Conservation (phyloP, 2,113 vertebrate genomes). For the Oryzias curvinotus region DNA sequence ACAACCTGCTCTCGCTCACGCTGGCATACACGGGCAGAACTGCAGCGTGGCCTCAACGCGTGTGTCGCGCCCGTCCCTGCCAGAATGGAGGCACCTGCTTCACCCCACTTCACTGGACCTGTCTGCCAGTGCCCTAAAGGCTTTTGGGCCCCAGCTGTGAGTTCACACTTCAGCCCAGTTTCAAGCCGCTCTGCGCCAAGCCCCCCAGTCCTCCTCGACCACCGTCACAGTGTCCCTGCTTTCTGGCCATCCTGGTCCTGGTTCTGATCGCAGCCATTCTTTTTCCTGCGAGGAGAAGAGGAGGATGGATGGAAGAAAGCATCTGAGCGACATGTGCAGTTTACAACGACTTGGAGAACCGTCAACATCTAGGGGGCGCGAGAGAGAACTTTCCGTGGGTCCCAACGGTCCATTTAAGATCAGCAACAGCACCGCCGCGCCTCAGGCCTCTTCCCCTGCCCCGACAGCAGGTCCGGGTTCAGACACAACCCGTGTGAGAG, state of each 20-base stretch:
- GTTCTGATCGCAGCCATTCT: slow-evolving; percentile 75
- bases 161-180: slow-evolving; percentile 74
- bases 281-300: slow-evolving; percentile 70
- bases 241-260: slow-evolving; percentile 77
- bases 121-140: slow-evolving; percentile 87
- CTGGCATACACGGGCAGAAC: slow-evolving; percentile 85
- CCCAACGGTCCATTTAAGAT: slow-evolving; percentile 73
- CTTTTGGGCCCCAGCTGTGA: slow-evolving; percentile 87
- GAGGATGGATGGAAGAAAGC: slow-evolving; percentile 69
- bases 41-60: slow-evolving; percentile 82
- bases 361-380: slow-evolving; percentile 74
- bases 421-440: slow-evolving; percentile 73
- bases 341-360: slow-evolving; percentile 78
- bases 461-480: slow-evolving; percentile 49
- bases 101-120: slow-evolving; percentile 87
- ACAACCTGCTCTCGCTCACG: slow-evolving; percentile 87
- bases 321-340: slow-evolving; percentile 70
- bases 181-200: slow-evolving; percentile 63
- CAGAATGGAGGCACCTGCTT: slow-evolving; percentile 86
- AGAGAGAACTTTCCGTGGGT: slow-evolving; percentile 76
- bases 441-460: slow-evolving; percentile 71
- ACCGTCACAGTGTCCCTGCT: slow-evolving; percentile 79
- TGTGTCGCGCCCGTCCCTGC: slow-evolving; percentile 83
- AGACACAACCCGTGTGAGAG: slow-evolving; percentile 52
- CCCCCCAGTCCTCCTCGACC: slow-evolving; percentile 68